Evolutionary conservation across 2,888 invertebrate genomes (phyloP), one percentile per base, ranked within the genome.

Genomic region (Eupithecia insigniata): DNA sequence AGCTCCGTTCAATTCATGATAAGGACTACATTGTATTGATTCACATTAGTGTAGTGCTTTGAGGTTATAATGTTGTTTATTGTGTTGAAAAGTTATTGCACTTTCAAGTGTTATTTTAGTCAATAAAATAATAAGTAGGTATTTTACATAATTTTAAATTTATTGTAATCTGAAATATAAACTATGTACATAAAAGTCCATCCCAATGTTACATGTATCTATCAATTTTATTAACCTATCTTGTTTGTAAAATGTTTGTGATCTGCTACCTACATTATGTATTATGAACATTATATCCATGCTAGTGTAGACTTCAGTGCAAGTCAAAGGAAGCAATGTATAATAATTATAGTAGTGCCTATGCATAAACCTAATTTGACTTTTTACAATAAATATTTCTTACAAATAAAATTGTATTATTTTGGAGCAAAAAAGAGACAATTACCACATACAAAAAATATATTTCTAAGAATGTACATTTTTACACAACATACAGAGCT

Each of bases 401-500:
- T 39, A 70, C 16, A 70, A 70, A 30, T 32, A 16, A 26, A 18
- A 51, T 34, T 39, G 14, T 30, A 14, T 62, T 22, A 43, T 16
- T 7, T 14, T 26, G 28, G n/a, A 32, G 12, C 8, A 60, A 51
- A 22, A n/a, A 43, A 43, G n/a, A 22, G n/a, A 51, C 22, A 22
- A 51, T 51, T n/a, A 43, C 46, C 46, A 60, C 18, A 30, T 26
- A 36, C 3, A 64, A 64, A 34, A 64, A 64, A 30, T 60, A 30
- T 30, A 8, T 81, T 75, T 81, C 79, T 79, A 83, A 81, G 80
- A 84, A 84, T 80, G 81, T 84, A 84, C 80, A 82, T 82, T 80
- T 82, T 79, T 78, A 83, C 83, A 84, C 78, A 81, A 81, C 79
- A 82, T 76, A 83, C 83, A 84, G 78, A 81, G 80, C 79, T 82